Base-by-base conservation (phyloP, 2,797 vertebrate genomes). In the Mycteria americana region DNA sequence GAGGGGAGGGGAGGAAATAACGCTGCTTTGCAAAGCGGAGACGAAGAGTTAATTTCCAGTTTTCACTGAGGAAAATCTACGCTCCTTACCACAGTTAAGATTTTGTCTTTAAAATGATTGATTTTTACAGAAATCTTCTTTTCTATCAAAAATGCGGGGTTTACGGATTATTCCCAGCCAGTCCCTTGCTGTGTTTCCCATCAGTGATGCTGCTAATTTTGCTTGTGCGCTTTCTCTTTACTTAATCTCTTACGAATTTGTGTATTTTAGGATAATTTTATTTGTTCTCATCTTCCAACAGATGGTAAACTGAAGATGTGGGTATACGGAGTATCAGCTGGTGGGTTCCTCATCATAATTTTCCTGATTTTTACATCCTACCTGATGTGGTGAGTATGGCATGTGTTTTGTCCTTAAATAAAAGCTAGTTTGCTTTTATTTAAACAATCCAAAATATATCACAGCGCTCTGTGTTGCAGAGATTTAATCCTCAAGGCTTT, bases 291-390 rank as follows among this genome's bases (percentile, higher is more conserved):
- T 63, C 93, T 95, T 98, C 97, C 89, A 93, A 97, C 98, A 99
- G 99, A 99, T 98, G 99, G 99, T 88, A 98, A 98, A 98, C 98
- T 99, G 91, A 99, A 99, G 98, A 97, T 99, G 72, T 99, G 99
- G 99, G 99, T 99, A 86, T 99, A 99, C 12, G 99, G 98, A 18
- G 99, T 99, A 96, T 99, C 99, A 67, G 99, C 98, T 68, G 98
- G 98, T 7, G 98, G 99, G 97, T 99, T 99, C 98, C 97, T 99
- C 96, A 95, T 99, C 91, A 98, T 99, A 91, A 95, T 99, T 98
- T 98, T 99, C 96, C 98, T 99, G 89, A 98, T 99, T 96, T 98
- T 99, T 78, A 98, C 99, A 94, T 99, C 99, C 59, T 99, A 99
- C 97, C 96, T 99, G 96, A 97, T 99, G 97, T 99, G 99, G 99